These are phyloP conservation scores for Drosophila peninsularis DNA, from an alignment of 2,888 invertebrate genomes.

Conservation along the genomic window DNA sequence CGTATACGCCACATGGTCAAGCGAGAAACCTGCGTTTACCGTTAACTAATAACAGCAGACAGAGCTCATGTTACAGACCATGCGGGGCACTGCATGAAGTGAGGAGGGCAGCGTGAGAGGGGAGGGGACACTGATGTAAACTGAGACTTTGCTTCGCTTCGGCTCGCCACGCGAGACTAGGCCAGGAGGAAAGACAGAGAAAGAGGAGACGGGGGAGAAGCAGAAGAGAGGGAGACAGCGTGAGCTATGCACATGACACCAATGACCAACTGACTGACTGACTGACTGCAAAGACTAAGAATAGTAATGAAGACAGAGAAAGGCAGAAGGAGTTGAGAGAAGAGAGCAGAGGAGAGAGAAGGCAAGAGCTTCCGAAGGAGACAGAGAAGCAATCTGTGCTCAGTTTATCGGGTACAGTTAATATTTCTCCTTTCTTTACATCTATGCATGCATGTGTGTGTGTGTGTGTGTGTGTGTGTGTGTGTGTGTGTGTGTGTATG, in stretches of 20 bases:
- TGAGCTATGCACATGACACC: constrained; percentile 69
- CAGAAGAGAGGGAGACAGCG: constrained; percentile 14
- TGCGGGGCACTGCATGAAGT: background rate
- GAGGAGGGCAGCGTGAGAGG: background rate
- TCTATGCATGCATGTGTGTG: background rate
- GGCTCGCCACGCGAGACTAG: constrained; percentile 8
- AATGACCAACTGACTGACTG: constrained; percentile 84
- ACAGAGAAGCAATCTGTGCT: constrained; percentile 1
- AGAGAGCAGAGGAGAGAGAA: background rate
- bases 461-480: background rate
- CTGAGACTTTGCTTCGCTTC: constrained; percentile 44
- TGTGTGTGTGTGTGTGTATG: background rate
- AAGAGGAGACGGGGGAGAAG: constrained; percentile 12
- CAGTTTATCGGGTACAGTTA: constrained; percentile 29
- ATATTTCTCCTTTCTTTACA: background rate
- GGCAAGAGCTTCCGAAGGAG: background rate
- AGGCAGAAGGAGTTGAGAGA: background rate
- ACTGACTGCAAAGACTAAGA: constrained; percentile 31
- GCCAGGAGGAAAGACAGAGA: constrained; percentile 8
- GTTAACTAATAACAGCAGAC: constrained; percentile 36
- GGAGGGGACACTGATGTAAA: constrained; percentile 43
- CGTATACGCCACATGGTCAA: constrained; percentile 61
- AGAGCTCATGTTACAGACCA: constrained; percentile 56
- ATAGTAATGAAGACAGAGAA: constrained; percentile 24
- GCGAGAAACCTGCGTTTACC: constrained; percentile 35